Evolutionary conservation across 1,140 invertebrate genomes (phyloP), one percentile per base, ranked within the genome.

Genomic region (Aphaenogaster floridana): DNA sequence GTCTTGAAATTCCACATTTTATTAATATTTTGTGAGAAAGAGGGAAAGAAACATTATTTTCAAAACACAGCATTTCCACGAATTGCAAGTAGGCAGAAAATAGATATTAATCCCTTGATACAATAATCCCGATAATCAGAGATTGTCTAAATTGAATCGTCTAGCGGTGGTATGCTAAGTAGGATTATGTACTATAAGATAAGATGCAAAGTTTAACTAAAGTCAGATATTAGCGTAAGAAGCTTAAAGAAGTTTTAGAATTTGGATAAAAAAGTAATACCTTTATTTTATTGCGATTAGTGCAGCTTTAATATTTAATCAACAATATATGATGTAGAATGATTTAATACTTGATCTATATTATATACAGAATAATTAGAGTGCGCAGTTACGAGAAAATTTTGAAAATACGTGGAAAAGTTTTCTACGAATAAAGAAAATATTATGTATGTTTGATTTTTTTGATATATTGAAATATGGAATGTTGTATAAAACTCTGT

Each of bases 101-200:
- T 45, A 42, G 48, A 76, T 17, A 39, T 76, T 61, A 76, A 84
- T 76, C 69, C 57, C n/a, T 84, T 84, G 69, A 74, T 84, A 74
- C 54, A 76, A 74, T 74, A 84, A 84, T 61, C 69, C 45, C 21
- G 54, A 84, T 74, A 84, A 84, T 84, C 69, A 84, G 42, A 76
- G 80, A 74, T 83, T 84, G 80, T 61, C 80, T 61, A 84, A 76
- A 84, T 84, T 84, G 80, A 84, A 84, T 84, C 42, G 42, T 76
- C 68, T 83, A 45, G 68, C 68, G 68, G 54, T 76, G 54, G 80
- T 66, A 54, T 50, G 80, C 54, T 84, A 76, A 84, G 45, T 61
- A 84, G 69, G 80, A 84, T 84, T 84, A 84, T 61, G 54, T 48
- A 74, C 52, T 74, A 61, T 84, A 84, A 76, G 69, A 84, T 76